Percentiles rank a stretch among this genome's conserved stretches.
These are phyloP conservation scores for Scomber japonicus DNA, from an alignment of 2,113 vertebrate species.

Conservation along the genomic window DNA sequence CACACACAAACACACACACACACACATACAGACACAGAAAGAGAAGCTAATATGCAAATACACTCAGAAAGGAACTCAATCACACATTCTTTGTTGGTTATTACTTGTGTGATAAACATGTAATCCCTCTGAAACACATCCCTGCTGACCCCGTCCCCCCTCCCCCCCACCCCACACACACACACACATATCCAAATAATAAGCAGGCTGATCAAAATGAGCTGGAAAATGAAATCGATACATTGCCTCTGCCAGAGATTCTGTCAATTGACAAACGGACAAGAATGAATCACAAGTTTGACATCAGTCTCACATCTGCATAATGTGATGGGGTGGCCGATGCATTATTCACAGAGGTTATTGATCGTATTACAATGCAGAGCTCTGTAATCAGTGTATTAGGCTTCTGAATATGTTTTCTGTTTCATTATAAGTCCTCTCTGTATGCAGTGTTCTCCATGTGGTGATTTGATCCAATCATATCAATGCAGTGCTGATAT, in stretches of 20 bases:
- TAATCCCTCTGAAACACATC: conserved; percentile 27
- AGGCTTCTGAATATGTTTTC: conserved; percentile 31
- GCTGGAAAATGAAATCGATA: conserved; percentile 59
- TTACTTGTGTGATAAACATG: conserved; percentile 46
- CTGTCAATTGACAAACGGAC: conserved; percentile 65
- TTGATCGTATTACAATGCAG: conserved; percentile 63
- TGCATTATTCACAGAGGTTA: conserved; percentile 67
- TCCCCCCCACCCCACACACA: no score
- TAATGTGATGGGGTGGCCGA: conserved; percentile 60
- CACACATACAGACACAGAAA: not conserved
- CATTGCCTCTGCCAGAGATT: conserved; percentile 41
- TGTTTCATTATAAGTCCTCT: not conserved
- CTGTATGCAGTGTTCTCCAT: not conserved
- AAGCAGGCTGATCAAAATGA: conserved; percentile 52
- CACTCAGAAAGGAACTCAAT: conserved; percentile 30
- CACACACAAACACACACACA: not conserved
- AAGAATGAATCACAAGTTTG: conserved; percentile 67
- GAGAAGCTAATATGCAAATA: conserved; percentile 6
- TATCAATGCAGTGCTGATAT: not conserved
- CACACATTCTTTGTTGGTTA: conserved; percentile 41
- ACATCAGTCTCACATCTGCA: conserved; percentile 49
- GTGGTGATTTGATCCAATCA: not conserved
- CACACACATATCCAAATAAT: conserved; percentile 34
- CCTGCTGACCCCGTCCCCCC: conserved; percentile 4
- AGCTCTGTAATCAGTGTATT: conserved; percentile 40